Evolutionary conservation across 2,113 vertebrate species (phyloP).

Genomic region (Xenus cinereus): DNA sequence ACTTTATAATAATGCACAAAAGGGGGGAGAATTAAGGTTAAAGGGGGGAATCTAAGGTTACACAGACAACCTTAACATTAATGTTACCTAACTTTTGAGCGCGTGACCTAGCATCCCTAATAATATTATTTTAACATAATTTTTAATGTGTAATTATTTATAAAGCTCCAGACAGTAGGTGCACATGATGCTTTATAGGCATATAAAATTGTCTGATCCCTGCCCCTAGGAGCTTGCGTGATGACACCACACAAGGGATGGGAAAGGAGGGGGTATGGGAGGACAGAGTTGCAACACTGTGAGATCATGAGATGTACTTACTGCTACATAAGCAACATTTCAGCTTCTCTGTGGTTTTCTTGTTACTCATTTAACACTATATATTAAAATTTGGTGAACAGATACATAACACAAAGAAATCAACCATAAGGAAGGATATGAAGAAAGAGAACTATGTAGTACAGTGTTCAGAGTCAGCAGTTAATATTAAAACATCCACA

Average conservation of each 20-base stretch:
- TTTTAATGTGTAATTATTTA: constrained; percentile 58
- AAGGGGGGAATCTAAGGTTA: background rate
- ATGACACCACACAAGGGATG: constrained; percentile 53
- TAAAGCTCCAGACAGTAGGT: constrained; percentile 52
- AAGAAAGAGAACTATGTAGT: constrained; percentile 30
- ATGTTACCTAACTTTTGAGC: background rate
- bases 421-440: constrained; percentile 31
- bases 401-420: constrained; percentile 60
- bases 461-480: constrained; percentile 31
- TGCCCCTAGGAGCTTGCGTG: constrained; percentile 56
- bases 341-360: constrained; percentile 64
- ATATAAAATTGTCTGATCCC: constrained; percentile 52
- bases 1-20: background rate
- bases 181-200: constrained; percentile 31
- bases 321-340: constrained; percentile 67
- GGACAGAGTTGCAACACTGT: constrained; percentile 62
- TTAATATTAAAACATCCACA: constrained; percentile 43
- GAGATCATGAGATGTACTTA: constrained; percentile 64
- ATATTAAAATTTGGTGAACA: constrained; percentile 66
- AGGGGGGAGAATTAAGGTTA: background rate
- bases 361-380: constrained; percentile 67
- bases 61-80: background rate
- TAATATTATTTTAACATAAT: constrained; percentile 32
- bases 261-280: constrained; percentile 64
- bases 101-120: background rate